Evolutionary conservation across 2,113 vertebrate species (phyloP).

Genomic region (Heloderma charlesbogerti): DNA sequence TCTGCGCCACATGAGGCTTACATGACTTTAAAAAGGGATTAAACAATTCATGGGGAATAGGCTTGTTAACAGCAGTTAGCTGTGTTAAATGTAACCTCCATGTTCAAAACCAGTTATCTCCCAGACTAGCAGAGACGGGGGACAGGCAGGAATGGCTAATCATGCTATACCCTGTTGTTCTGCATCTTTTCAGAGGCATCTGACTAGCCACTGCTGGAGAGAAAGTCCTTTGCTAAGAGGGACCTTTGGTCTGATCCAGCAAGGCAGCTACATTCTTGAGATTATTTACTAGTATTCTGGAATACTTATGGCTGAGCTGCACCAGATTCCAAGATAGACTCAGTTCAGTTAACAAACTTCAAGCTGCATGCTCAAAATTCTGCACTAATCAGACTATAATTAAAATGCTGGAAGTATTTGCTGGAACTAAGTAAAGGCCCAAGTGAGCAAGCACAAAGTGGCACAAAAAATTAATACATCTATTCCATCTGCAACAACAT

Average conservation of each 20-base stretch:
- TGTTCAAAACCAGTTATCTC: not conserved
- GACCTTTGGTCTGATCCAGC: not conserved
- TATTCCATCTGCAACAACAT: conserved; percentile 42
- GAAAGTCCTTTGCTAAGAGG: not conserved
- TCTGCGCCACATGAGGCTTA: too few relatives aligned
- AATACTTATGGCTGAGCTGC: not conserved
- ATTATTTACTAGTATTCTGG: not conserved
- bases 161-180: not conserved
- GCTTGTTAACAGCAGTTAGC: not conserved
- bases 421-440: conserved; percentile 16
- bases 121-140: not conserved
- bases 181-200: not conserved
- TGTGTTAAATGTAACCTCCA: not conserved
- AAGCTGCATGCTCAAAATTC: not conserved
- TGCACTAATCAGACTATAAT: not conserved
- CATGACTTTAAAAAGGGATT: not conserved
- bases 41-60: not conserved
- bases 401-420: not conserved
- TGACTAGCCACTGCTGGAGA: not conserved
- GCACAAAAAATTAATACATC: conserved; percentile 36
- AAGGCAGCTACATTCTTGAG: not conserved
- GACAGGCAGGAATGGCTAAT: not conserved
- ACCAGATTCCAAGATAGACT: not conserved
- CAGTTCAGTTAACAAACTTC: not conserved
- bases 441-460: conserved; percentile 50